Conservation (phyloP, 2,113 vertebrate genomes). For the Smithornis capensis region DNA sequence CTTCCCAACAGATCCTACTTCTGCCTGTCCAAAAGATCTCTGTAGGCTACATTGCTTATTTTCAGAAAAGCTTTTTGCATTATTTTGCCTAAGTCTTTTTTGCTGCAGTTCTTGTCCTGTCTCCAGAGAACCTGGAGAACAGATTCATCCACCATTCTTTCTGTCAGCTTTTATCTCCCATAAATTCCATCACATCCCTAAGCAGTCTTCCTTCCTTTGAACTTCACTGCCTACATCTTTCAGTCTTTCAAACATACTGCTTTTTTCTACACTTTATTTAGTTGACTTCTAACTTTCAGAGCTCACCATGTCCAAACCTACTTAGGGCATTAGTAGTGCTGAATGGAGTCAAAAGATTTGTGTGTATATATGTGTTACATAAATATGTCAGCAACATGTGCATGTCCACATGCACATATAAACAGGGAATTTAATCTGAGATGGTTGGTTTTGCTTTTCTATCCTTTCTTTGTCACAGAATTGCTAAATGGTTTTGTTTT, state of each 20-base stretch:
- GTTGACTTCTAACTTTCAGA: neutral
- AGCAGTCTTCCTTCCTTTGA: neutral
- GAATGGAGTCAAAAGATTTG: neutral
- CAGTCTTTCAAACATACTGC: neutral
- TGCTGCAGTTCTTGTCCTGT: neutral
- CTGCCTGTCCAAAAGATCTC: neutral
- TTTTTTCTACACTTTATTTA: neutral
- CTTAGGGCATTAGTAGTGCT: neutral
- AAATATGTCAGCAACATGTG: neutral
- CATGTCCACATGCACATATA: neutral
- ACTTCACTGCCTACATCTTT: neutral
- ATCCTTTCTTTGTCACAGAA: neutral
- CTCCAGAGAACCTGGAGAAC: neutral
- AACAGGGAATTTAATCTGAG: neutral
- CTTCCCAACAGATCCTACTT: neutral
- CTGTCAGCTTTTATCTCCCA: neutral
- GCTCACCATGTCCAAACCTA: neutral
- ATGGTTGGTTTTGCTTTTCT: neutral
- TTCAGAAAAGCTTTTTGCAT: neutral
- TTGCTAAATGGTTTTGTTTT: neutral
- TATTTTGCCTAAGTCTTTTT: neutral
- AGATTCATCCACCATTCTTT: neutral
- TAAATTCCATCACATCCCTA: neutral
- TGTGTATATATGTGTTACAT: neutral
- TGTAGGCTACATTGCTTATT: neutral